Evolutionary conservation across 2,113 vertebrate species (phyloP).

Genomic region (Gorsachius goisagi): DNA sequence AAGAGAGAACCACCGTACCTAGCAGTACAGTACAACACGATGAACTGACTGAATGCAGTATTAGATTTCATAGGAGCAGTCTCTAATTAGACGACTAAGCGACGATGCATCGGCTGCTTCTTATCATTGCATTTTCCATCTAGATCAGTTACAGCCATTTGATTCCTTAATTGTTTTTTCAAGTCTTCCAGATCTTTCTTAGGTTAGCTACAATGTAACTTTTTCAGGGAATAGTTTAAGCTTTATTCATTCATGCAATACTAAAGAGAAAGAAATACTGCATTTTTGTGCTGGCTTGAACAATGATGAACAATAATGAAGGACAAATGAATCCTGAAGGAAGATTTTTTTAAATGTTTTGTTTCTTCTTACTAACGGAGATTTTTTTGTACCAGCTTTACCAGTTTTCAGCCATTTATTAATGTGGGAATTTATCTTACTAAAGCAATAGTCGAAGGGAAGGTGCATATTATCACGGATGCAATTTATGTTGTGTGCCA

Average conservation of each 20-base stretch:
- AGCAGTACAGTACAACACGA: slow-evolving; percentile 71
- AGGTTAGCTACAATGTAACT: slow-evolving; percentile 84
- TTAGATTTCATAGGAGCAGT: slow-evolving; percentile 82
- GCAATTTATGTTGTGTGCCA: slow-evolving; percentile 95
- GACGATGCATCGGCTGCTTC: slow-evolving; percentile 79
- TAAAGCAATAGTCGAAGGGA: slow-evolving; percentile 94
- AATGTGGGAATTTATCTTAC: slow-evolving; percentile 92
- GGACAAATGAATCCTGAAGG: slow-evolving; percentile 83
- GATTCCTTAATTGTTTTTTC: slow-evolving; percentile 87
- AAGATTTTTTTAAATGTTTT: slow-evolving; percentile 85
- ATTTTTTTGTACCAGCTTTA: slow-evolving; percentile 96
- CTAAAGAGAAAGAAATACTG: slow-evolving; percentile 86
- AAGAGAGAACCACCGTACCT: slow-evolving; percentile 76
- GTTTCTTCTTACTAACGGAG: slow-evolving; percentile 88
- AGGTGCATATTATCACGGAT: slow-evolving; percentile 94
- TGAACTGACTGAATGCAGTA: slow-evolving; percentile 82
- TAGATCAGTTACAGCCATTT: slow-evolving; percentile 85
- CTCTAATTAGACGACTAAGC: slow-evolving; percentile 77
- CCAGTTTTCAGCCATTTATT: slow-evolving; percentile 93
- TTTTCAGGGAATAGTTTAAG: slow-evolving; percentile 91
- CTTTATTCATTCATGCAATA: slow-evolving; percentile 93
- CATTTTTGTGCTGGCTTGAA: slow-evolving; percentile 87
- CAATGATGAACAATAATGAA: slow-evolving; percentile 86
- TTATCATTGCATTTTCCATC: slow-evolving; percentile 83
- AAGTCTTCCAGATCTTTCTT: slow-evolving; percentile 90